Evolutionary conservation across 2,113 vertebrate species (phyloP).

Genomic region (Stomatorhinus ivindoensis): DNA sequence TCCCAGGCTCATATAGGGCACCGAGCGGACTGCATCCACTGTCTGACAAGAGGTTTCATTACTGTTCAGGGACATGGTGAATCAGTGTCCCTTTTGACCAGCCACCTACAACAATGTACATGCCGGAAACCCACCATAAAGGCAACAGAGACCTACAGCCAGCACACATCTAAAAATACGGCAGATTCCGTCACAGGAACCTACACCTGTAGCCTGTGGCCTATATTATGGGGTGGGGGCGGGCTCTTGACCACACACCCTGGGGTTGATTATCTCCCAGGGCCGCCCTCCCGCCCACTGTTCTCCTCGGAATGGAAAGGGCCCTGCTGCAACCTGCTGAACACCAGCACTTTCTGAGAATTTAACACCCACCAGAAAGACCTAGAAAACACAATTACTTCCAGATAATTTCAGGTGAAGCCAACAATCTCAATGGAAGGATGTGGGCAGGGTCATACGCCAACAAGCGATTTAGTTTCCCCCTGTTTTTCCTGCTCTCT

Average conservation of each 20-base stretch:
- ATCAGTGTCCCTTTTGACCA: background rate
- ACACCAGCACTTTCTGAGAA: background rate
- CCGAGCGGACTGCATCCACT: background rate
- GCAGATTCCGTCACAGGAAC: background rate
- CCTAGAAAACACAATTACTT: background rate
- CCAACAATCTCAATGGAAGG: background rate
- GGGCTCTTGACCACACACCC: background rate
- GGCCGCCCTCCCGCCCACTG: background rate
- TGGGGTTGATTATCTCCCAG: background rate
- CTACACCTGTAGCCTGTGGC: background rate
- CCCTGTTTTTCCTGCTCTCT: background rate
- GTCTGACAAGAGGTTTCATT: background rate
- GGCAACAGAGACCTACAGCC: background rate
- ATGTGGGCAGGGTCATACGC: background rate
- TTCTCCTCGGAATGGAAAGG: background rate
- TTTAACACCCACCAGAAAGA: background rate
- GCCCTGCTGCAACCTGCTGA: background rate
- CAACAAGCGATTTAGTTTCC: background rate
- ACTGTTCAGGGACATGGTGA: background rate
- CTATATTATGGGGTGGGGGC: background rate
- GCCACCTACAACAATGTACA: background rate
- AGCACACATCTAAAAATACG: background rate
- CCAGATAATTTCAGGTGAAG: background rate
- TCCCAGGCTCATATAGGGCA: background rate
- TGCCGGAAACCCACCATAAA: background rate